phyloP scores from a whole-genome alignment of 2,888 invertebrate species.

The Osedax fenrisi region DNA sequence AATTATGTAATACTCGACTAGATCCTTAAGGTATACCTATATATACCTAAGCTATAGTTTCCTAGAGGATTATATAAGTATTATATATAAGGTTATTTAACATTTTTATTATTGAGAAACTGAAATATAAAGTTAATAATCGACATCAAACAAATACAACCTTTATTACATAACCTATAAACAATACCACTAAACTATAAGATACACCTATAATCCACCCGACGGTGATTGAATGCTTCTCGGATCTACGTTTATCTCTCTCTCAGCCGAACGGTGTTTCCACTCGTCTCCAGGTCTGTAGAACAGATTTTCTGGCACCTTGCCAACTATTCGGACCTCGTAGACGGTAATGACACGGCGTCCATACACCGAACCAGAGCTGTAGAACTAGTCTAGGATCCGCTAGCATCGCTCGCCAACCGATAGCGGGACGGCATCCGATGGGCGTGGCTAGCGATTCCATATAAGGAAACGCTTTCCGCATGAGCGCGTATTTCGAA shows the following conservation, averaged over 20 bases:
- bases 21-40: too few relatives aligned
- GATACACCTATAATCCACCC: too few relatives aligned
- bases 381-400: conserved; percentile 41
- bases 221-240: too few relatives aligned
- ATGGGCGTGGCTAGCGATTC: not conserved
- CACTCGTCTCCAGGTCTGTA: not conserved
- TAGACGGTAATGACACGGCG: conserved; percentile 45
- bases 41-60: too few relatives aligned
- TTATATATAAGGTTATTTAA: too few relatives aligned
- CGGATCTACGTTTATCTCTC: not conserved
- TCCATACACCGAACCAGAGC: conserved; percentile 44
- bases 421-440: not conserved
- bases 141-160: too few relatives aligned
- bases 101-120: too few relatives aligned
- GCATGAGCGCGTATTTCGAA: not conserved
- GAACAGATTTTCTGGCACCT: not conserved
- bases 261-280: not conserved
- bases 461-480: not conserved
- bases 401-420: conserved; percentile 26
- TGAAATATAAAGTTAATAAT: too few relatives aligned
- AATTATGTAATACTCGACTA: too few relatives aligned
- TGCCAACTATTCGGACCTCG: conserved; percentile 41
- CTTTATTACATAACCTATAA: too few relatives aligned
- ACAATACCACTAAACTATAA: too few relatives aligned
- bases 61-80: too few relatives aligned